Conservation (phyloP, 2,113 vertebrate species). For the Caranx ignobilis region DNA sequence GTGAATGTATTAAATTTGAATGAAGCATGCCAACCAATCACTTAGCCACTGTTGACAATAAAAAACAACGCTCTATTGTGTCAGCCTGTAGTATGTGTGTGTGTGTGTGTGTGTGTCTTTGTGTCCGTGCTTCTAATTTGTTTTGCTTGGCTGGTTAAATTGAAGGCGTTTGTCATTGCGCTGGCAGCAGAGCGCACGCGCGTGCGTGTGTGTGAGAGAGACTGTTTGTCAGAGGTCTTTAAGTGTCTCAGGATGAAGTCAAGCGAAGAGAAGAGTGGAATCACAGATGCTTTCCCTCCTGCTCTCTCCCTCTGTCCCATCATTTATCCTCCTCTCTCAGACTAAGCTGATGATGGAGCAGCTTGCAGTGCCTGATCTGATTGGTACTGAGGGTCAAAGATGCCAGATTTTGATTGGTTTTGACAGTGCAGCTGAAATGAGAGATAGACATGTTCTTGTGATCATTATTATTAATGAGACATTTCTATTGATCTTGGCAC, state of each 20-base stretch:
- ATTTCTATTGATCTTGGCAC: too few species aligned
- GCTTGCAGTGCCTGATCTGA: slow-evolving; percentile 74
- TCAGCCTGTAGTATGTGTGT: slow-evolving; percentile 54
- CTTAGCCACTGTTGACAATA: slow-evolving; percentile 71
- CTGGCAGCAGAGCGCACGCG: slow-evolving; percentile 56
- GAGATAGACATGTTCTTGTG: neutral
- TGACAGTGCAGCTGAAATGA: slow-evolving; percentile 68
- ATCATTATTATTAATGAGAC: too few species aligned
- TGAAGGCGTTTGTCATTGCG: slow-evolving; percentile 85
- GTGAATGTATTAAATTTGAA: slow-evolving; percentile 63
- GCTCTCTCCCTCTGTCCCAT: slow-evolving; percentile 43
- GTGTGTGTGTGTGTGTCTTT: slow-evolving; percentile 53
- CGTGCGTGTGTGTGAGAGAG: slow-evolving; percentile 31
- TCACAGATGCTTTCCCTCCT: slow-evolving; percentile 70
- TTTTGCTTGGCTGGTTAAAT: slow-evolving; percentile 87
- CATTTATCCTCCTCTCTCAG: slow-evolving; percentile 17
- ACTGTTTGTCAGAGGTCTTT: slow-evolving; percentile 55
- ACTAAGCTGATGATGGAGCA: slow-evolving; percentile 53
- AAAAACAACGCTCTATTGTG: slow-evolving; percentile 84
- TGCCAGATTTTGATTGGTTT: slow-evolving; percentile 54
- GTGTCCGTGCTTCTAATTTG: slow-evolving; percentile 75
- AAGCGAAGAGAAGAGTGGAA: slow-evolving; percentile 78
- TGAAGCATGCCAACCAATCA: slow-evolving; percentile 70
- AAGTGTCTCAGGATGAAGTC: slow-evolving; percentile 83
- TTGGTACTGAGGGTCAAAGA: slow-evolving; percentile 75